Base-by-base conservation (phyloP, 1,140 invertebrate genomes). In the Scaptomyza graminum region DNA sequence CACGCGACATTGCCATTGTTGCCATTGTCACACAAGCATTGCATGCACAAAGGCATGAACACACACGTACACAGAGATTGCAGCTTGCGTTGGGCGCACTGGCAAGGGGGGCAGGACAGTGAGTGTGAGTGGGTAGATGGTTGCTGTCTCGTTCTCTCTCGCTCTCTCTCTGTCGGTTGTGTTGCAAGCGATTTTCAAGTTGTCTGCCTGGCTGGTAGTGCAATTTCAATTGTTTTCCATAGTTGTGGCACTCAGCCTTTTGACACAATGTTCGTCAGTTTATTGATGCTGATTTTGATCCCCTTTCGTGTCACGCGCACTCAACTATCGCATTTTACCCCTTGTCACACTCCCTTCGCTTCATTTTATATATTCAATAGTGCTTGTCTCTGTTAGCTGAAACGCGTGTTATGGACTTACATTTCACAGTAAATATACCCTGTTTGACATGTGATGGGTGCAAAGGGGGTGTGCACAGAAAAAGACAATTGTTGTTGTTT, bases 1-100 rank as follows among this genome's bases (percentile, higher is more conserved):
- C 72, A 62, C 43, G 65, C 71, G 46, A 41, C 37, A 41, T 22
- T 54, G 65, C 44, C 65, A 56, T 59, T 63, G 66, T 60, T 64
- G 60, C 43, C 75, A 74, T 71, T 77, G 74, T 65, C 64, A 60
- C 71, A 55, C 31, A 16, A 43, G 59, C 47, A 61, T 50, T 66
- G 12, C 37, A 37, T 4, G 52, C 31, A 41, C 43, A 44, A 11
- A 28, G 39, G 46, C 46, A 39, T 31, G 37, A 8, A 51, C 44
- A 51, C 44, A 51, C 44, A 57, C 6, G 49, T 8, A 28, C 11
- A 15, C 31, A 54, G 12, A 9, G 16, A 41, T 54, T 54, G 52
- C 16, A 18, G 16, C n/a, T 5, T 15, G 37, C n/a, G 37, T 3
- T 13, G 49, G 8, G 13, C 3, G 8, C n/a, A 9, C 2, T 34